These are phyloP conservation scores for Acanthornis magna DNA, from an alignment of 2,797 vertebrate species.

Conservation along the genomic window DNA sequence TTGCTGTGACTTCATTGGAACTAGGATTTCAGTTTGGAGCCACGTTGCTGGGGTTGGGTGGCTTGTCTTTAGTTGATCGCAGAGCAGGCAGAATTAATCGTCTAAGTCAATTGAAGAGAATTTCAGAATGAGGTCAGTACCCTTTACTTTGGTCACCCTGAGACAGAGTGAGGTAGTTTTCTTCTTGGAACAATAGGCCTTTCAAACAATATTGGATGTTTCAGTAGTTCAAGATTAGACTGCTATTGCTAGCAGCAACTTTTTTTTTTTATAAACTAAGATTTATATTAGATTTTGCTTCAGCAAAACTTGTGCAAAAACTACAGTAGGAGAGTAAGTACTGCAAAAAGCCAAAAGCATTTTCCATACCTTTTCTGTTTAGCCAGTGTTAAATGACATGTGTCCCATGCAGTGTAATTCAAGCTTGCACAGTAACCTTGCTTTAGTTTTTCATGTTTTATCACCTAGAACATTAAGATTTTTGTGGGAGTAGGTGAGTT, in stretches of 20 bases:
- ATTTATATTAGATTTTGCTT: background rate
- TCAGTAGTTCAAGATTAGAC: background rate
- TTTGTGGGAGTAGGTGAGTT: background rate
- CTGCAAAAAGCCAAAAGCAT: background rate
- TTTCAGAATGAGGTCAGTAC: background rate
- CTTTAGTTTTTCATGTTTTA: background rate
- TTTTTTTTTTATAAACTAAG: background rate
- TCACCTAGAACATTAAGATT: background rate
- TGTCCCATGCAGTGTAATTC: background rate
- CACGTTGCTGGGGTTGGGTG: fast-evolving
- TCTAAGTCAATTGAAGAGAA: background rate
- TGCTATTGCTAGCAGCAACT: background rate
- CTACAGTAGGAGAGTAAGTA: background rate
- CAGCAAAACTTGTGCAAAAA: background rate
- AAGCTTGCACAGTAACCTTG: background rate
- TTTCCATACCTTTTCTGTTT: background rate
- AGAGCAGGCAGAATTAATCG: background rate
- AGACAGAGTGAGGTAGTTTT: background rate
- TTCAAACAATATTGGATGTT: background rate
- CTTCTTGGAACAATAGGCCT: background rate
- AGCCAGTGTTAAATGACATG: background rate
- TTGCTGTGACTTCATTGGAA: background rate
- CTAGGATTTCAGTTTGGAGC: background rate
- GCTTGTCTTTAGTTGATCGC: background rate
- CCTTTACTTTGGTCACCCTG: background rate